phyloP scores from a whole-genome alignment of 2,888 invertebrate genomes.

The Macrosoma leucophasiata region DNA sequence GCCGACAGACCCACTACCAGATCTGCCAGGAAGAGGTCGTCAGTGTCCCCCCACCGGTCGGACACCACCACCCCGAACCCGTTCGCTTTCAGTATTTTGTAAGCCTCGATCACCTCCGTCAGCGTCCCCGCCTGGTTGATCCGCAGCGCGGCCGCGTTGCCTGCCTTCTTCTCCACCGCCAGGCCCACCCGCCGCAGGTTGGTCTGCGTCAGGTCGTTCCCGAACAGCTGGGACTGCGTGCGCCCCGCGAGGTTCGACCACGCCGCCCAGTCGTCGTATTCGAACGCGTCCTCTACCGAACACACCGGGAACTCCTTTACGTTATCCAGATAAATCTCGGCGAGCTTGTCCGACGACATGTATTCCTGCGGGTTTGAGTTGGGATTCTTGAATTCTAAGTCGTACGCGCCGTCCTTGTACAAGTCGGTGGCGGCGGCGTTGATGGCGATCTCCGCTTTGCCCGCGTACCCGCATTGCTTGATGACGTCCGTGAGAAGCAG shows the following conservation, averaged over 20 bases:
- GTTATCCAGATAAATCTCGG: slow-evolving; percentile 90
- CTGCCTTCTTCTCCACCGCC: slow-evolving; percentile 96
- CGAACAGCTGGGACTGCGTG: slow-evolving; percentile 85
- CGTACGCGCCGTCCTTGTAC: slow-evolving; percentile 89
- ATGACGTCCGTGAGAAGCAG: slow-evolving; percentile 90
- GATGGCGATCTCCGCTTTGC: slow-evolving; percentile 94
- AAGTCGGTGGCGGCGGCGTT: slow-evolving; percentile 98
- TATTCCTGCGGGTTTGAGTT: slow-evolving; percentile 89
- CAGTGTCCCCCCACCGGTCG: slow-evolving; percentile 94
- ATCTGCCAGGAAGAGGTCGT: slow-evolving; percentile 98
- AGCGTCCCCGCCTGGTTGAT: slow-evolving; percentile 98
- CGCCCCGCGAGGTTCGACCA: slow-evolving; percentile 86
- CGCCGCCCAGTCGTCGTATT: slow-evolving; percentile 98
- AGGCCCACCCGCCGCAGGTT: slow-evolving; percentile 92
- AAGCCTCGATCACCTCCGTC: slow-evolving; percentile 96
- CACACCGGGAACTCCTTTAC: slow-evolving; percentile 92
- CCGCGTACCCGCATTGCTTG: slow-evolving; percentile 93
- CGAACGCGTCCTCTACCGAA: slow-evolving; percentile 98
- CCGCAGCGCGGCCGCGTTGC: slow-evolving; percentile 94
- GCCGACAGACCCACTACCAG: slow-evolving; percentile 97
- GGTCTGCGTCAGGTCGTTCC: slow-evolving; percentile 96
- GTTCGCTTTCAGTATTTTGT: slow-evolving; percentile 94
- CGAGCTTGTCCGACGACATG: slow-evolving; percentile 88
- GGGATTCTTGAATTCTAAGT: slow-evolving; percentile 98
- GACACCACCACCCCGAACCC: slow-evolving; percentile 84